Conservation (phyloP, 2,888 invertebrate genomes). For the Scaptodrosophila latifasciaeformis region DNA sequence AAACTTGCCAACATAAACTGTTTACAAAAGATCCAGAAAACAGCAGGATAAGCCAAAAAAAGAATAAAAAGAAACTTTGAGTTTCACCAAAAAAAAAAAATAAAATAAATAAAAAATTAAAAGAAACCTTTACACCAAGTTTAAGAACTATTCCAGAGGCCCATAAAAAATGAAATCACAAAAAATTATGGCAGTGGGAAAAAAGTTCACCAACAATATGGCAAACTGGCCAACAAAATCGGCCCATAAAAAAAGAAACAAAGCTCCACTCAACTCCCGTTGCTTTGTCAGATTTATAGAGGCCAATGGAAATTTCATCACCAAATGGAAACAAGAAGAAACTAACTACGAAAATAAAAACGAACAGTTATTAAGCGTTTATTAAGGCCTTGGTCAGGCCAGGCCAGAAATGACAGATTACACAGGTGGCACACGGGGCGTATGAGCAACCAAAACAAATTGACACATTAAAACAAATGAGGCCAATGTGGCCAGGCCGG, state of each 20-base stretch:
- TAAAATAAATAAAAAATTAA: not conserved
- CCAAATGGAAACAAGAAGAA: no score
- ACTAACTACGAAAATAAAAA: no score
- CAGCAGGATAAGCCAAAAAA: slow-evolving; percentile 27
- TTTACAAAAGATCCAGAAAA: slow-evolving; percentile 10
- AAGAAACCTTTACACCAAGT: slow-evolving; percentile 4
- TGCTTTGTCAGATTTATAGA: no score
- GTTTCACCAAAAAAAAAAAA: slow-evolving; percentile 7
- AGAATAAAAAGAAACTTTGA: slow-evolving; percentile 9
- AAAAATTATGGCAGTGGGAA: slow-evolving; percentile 32
- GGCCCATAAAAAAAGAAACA: not conserved
- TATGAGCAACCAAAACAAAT: slow-evolving; percentile 51
- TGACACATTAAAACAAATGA: slow-evolving; percentile 69
- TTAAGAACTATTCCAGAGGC: not conserved
- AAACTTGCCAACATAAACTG: slow-evolving; percentile 26
- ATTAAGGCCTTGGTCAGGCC: slow-evolving; percentile 63
- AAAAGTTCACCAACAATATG: slow-evolving; percentile 47
- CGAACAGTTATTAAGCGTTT: slow-evolving; percentile 48
- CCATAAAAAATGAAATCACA: not conserved
- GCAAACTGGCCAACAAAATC: slow-evolving; percentile 22
- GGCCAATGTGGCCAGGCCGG: slow-evolving; percentile 54
- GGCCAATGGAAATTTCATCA: no score
- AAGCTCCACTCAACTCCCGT: not conserved
- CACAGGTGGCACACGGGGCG: slow-evolving; percentile 43
- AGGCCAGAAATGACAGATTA: slow-evolving; percentile 55